A percentile compares a stretch with the other conserved stretches of the same genome.
phyloP scores from a whole-genome alignment of 2,888 invertebrate genomes.

The Ganaspis brasiliensis region DNA sequence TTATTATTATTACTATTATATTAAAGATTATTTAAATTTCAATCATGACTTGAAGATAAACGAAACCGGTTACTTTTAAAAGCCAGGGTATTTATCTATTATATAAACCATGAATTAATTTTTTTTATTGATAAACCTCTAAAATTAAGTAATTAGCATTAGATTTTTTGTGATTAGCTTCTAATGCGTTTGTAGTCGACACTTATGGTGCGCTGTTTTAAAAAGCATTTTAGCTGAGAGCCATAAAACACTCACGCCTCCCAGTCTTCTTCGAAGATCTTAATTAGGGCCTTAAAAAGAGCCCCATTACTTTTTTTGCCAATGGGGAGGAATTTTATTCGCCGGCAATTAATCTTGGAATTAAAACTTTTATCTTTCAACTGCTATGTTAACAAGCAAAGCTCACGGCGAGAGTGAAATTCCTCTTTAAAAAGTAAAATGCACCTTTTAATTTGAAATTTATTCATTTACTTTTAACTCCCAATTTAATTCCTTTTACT shows the following conservation, averaged over 20 bases:
- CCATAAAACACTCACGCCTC: conserved; percentile 15
- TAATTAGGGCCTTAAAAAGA: conserved; percentile 22
- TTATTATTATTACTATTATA: too few species aligned
- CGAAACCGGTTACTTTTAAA: too few species aligned
- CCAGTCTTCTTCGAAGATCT: not conserved
- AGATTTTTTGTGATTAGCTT: not conserved
- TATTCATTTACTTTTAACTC: not conserved
- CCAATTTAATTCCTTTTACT: too few species aligned
- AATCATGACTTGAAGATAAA: too few species aligned
- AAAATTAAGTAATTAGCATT: not conserved
- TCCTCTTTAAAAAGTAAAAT: not conserved
- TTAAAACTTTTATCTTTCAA: conserved; percentile 4
- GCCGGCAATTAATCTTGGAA: not conserved
- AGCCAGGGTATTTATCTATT: not conserved
- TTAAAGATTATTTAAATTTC: too few species aligned
- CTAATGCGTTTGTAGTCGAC: not conserved
- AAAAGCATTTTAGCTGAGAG: not conserved
- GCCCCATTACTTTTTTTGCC: conserved; percentile 9
- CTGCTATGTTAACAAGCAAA: conserved; percentile 19
- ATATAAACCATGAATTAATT: not conserved
- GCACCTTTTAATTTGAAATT: not conserved
- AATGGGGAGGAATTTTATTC: conserved; percentile 7
- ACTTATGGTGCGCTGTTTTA: not conserved
- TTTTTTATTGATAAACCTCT: not conserved
- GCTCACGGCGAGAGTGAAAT: not conserved